phyloP scores from a whole-genome alignment of 2,113 vertebrate genomes.

The Corythaixoides concolor region DNA sequence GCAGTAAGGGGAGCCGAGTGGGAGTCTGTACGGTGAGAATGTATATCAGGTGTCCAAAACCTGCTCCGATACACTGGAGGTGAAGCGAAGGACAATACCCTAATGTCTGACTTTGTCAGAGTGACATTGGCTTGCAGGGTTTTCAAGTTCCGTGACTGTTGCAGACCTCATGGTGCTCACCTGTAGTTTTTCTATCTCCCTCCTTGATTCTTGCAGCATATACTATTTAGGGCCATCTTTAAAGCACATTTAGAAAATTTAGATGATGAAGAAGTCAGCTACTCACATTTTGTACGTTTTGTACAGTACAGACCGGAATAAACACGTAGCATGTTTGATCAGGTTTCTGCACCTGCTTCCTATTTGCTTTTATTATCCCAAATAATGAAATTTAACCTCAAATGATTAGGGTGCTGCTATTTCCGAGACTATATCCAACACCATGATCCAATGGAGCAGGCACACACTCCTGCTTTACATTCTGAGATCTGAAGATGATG shows the following conservation, averaged over 20 bases:
- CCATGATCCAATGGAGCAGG: neutral
- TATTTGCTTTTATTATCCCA: neutral
- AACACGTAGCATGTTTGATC: neutral
- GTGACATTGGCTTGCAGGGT: rapidly evolving
- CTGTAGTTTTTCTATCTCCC: neutral
- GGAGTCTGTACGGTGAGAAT: neutral
- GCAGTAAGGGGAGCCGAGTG: neutral
- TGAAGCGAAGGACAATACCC: neutral
- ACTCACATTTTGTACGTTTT: neutral
- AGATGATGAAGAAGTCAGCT: neutral
- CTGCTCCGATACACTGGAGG: rapidly evolving
- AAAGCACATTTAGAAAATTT: neutral
- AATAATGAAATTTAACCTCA: conserved; percentile 5
- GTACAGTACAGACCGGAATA: neutral
- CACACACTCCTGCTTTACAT: neutral
- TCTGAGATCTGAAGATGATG: neutral
- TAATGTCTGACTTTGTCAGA: neutral
- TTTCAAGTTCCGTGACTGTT: neutral
- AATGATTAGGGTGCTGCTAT: neutral
- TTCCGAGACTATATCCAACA: neutral
- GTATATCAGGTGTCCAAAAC: neutral
- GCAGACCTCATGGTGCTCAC: neutral
- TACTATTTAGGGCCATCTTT: neutral
- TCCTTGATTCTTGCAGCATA: neutral
- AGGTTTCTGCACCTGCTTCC: neutral